These are phyloP conservation scores for Ichneumon xanthorius DNA, from an alignment of 2,888 invertebrate species.

Conservation along the genomic window DNA sequence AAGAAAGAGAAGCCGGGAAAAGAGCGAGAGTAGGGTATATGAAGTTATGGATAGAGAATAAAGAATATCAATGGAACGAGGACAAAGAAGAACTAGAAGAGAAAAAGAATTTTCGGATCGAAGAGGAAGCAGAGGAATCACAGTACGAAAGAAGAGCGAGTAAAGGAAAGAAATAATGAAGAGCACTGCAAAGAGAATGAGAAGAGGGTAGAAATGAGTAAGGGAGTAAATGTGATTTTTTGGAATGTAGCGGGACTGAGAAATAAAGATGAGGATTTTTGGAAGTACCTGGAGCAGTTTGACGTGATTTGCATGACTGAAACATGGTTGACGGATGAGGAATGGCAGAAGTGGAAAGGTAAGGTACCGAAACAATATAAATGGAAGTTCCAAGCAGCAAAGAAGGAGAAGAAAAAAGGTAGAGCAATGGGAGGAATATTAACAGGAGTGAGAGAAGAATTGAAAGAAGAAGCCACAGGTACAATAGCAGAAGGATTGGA, in stretches of 20 bases:
- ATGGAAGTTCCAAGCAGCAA: slow-evolving; percentile 26
- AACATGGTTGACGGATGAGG: slow-evolving; percentile 41
- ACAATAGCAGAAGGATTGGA: slow-evolving; percentile 35
- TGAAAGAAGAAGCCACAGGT: slow-evolving; percentile 67
- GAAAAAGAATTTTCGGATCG: no score
- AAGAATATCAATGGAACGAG: no score
- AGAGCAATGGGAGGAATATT: slow-evolving; percentile 39
- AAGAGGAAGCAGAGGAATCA: no score
- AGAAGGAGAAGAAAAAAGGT: slow-evolving; percentile 34
- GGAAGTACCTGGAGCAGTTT: neutral
- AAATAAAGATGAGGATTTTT: slow-evolving; percentile 26
- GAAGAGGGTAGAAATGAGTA: neutral
- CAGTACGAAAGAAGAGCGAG: no score
- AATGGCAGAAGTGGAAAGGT: slow-evolving; percentile 19
- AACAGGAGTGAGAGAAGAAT: slow-evolving; percentile 27
- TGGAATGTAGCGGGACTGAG: slow-evolving; percentile 47
- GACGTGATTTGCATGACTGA: slow-evolving; percentile 34
- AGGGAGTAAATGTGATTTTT: slow-evolving; percentile 27
- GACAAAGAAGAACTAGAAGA: no score
- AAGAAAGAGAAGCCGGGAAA: no score
- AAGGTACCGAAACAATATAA: slow-evolving; percentile 14
- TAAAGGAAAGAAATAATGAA: no score
- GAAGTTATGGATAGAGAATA: no score
- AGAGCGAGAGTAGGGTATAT: no score
- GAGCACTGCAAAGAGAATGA: slow-evolving; percentile 25